A percentile compares a stretch with the other conserved stretches of the same genome.
Evolutionary conservation across 1,140 invertebrate genomes (phyloP).

Genomic region (Drosophila baimaii): DNA sequence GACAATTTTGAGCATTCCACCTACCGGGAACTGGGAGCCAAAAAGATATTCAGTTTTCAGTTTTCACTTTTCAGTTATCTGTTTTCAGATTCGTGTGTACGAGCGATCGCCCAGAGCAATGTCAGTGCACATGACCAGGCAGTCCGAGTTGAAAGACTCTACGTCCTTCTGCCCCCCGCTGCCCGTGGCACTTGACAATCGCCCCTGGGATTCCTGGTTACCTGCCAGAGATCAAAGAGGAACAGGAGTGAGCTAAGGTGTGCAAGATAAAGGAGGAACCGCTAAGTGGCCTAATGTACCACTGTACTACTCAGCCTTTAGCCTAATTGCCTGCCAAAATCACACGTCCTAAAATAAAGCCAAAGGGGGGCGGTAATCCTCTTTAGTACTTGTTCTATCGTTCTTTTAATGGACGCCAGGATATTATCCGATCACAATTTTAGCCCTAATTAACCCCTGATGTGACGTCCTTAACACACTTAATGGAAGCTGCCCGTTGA

Average conservation of each 20-base stretch:
- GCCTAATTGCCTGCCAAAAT: neutral
- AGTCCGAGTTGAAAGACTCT: conserved; percentile 64
- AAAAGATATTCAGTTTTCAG: conserved; percentile 10
- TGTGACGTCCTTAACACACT: neutral
- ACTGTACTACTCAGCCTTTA: too few species aligned
- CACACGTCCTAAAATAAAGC: neutral
- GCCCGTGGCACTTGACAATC: conserved; percentile 12
- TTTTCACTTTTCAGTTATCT: neutral
- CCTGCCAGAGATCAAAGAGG: conserved; percentile 36
- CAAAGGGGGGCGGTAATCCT: neutral
- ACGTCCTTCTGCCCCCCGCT: conserved; percentile 48
- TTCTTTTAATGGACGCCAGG: too few species aligned
- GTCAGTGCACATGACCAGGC: conserved; percentile 68
- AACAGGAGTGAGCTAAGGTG: conserved; percentile 9
- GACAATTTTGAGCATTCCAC: conserved; percentile 51
- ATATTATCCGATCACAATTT: neutral
- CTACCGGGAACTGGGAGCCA: conserved; percentile 39
- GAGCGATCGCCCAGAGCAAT: conserved; percentile 64
- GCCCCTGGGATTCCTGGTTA: conserved; percentile 28
- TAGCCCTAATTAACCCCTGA: neutral
- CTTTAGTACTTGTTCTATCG: too few species aligned
- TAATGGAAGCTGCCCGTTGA: too few species aligned
- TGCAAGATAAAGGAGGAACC: neutral
- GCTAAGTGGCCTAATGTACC: too few species aligned
- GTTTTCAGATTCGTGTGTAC: conserved; percentile 26